Evolutionary conservation across 1,140 invertebrate genomes (phyloP).

Genomic region (Ladona fulva): DNA sequence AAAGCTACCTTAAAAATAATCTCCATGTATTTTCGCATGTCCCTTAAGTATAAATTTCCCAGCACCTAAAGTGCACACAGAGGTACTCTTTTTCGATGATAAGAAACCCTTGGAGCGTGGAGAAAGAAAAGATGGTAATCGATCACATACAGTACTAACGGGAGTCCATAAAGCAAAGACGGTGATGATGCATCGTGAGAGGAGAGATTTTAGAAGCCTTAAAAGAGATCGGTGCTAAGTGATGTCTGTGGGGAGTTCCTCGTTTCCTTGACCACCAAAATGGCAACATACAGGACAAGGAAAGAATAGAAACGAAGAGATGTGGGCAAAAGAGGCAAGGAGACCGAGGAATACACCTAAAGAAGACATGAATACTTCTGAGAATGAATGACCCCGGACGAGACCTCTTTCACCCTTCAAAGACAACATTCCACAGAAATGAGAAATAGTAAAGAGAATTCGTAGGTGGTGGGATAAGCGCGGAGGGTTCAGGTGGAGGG

Average conservation of each 20-base stretch:
- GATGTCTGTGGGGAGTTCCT: background rate
- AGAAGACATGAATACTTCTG: too few relatives aligned
- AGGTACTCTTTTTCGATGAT: too few relatives aligned
- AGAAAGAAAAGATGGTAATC: too few relatives aligned
- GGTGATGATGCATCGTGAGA: background rate
- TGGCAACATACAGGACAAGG: background rate
- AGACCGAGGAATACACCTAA: background rate
- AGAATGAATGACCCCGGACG: too few relatives aligned
- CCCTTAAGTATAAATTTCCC: too few relatives aligned
- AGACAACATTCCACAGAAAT: background rate
- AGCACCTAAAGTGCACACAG: too few relatives aligned
- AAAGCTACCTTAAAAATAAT: too few relatives aligned
- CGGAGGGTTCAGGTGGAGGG: too few relatives aligned
- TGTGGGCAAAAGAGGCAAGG: background rate
- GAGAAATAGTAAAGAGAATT: background rate
- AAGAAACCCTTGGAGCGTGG: too few relatives aligned
- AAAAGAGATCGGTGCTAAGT: background rate
- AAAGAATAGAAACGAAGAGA: background rate
- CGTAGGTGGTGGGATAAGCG: background rate
- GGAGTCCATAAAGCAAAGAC: too few relatives aligned
- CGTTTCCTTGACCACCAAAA: background rate
- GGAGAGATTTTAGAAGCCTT: background rate
- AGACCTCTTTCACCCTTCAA: background rate
- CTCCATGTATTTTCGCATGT: too few relatives aligned
- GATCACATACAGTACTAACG: too few relatives aligned